These are phyloP conservation scores for Neofelis nebulosa DNA, from an alignment of 2,113 vertebrate species.

Conservation along the genomic window DNA sequence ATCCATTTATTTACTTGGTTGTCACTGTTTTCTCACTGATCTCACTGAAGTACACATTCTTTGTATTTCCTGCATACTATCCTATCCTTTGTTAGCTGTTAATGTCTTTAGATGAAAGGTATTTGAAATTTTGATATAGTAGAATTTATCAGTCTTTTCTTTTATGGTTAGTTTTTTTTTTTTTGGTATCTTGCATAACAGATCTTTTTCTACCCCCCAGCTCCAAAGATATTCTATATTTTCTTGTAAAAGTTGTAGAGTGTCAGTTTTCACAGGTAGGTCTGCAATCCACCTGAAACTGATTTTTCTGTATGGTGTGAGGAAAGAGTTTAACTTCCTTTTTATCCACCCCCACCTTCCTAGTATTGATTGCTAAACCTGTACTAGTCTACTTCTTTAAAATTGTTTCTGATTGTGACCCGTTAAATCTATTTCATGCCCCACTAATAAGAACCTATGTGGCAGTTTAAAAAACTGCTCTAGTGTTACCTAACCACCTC, in stretches of 20 bases:
- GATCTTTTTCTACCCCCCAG: not conserved
- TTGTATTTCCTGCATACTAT: not conserved
- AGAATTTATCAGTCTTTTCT: not conserved
- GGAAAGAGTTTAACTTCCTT: not conserved
- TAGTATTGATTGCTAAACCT: not conserved
- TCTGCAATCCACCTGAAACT: not conserved
- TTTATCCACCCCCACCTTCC: not conserved
- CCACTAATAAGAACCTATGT: not conserved
- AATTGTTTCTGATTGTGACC: not conserved
- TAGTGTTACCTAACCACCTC: not conserved
- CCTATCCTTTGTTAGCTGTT: not conserved
- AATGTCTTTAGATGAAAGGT: not conserved
- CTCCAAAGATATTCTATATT: not conserved
- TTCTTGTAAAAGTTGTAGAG: not conserved
- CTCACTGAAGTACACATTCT: not conserved
- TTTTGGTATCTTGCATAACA: not conserved
- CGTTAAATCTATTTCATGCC: not conserved
- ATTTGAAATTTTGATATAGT: conserved; percentile 37
- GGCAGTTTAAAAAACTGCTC: not conserved
- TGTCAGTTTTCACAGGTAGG: not conserved
- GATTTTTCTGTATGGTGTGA: not conserved
- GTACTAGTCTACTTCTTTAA: not conserved
- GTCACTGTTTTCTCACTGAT: not conserved
- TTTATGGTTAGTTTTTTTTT: not conserved
- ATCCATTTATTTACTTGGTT: not conserved